Base-by-base conservation (phyloP, 1,140 invertebrate species). In the Drosophila eugracilis region DNA sequence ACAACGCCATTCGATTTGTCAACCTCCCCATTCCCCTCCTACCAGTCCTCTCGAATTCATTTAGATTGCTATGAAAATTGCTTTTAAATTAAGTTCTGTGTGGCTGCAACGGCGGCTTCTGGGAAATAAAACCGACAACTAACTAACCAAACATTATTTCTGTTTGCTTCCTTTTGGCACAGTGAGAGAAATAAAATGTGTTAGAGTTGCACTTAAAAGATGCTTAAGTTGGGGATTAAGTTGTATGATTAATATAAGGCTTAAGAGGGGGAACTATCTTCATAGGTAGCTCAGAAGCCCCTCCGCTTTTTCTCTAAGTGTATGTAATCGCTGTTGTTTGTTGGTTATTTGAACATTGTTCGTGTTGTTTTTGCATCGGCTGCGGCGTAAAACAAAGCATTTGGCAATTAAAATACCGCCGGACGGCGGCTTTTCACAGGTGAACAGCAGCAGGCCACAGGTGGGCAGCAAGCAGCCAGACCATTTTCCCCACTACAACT, bases 21-120 rank as follows among this genome's bases (percentile, higher is more conserved):
- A 47, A 26, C 30, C 24, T n/a, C 32, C 45, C 15, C 19, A 0
- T 21, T 10, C 28, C 36, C 22, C 42, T 28, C 41, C 2, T 21
- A 12, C 58, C 7, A n/a, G 10, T 34, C 12, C 9, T 1, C 30
- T 30, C 9, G n/a, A 66, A 67, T 41, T 50, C 63, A 67, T 50
- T 42, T 52, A 36, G 59, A 54, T 71, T 66, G 80, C 80, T 42
- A 57, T 76, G 76, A 80, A 85, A 85, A 85, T 84, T 79, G 72
- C 80, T 85, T 85, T 85, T 85, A 85, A 85, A 85, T 85, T 47
- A 73, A 75, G 53, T 83, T 80, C 60, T 84, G 62, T 65, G 58
- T 19, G 44, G 66, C 45, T 28, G 47, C 69, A 36, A 59, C 32
- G 42, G 50, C 32, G 47, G 48, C 58, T 52, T 34, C 39, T 47